A percentile compares a stretch with the other conserved stretches of the same genome.
Evolutionary conservation across 2,888 invertebrate genomes (phyloP).

Genomic region (Synanthedon myopaeformis): DNA sequence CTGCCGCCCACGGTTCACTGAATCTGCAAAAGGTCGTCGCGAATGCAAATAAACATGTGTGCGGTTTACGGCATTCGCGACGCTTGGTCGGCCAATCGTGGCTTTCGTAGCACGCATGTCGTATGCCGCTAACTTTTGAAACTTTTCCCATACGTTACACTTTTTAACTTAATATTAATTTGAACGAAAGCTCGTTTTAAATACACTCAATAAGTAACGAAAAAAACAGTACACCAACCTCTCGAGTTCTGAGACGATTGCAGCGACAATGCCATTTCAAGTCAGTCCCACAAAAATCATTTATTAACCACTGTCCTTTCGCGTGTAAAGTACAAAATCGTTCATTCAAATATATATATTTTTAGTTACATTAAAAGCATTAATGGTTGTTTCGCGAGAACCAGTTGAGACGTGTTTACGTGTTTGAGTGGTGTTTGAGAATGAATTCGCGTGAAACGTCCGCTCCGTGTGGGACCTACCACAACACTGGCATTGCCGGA

Average conservation of each 20-base stretch:
- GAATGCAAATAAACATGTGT: constrained; percentile 68
- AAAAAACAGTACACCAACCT: constrained; percentile 44
- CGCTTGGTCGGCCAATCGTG: constrained; percentile 45
- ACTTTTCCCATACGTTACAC: constrained; percentile 53
- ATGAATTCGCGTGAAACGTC: constrained; percentile 43
- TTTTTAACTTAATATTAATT: constrained; percentile 24
- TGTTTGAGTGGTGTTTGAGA: constrained; percentile 47
- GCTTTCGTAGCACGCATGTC: constrained; percentile 55
- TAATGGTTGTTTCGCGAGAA: background rate
- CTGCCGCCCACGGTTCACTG: constrained; percentile 63
- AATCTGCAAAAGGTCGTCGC: constrained; percentile 54
- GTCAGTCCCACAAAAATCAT: constrained; percentile 62
- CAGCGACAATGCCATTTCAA: constrained; percentile 72
- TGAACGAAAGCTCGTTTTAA: constrained; percentile 9
- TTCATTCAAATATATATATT: background rate
- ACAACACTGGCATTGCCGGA: constrained; percentile 69
- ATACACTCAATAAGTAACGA: constrained; percentile 11
- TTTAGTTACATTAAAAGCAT: too few relatives aligned
- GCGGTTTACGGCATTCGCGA: constrained; percentile 45
- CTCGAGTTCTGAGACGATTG: constrained; percentile 69
- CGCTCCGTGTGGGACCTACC: constrained; percentile 71
- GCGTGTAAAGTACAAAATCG: background rate
- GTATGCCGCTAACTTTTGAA: constrained; percentile 56
- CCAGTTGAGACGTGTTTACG: constrained; percentile 40
- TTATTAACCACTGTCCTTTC: constrained; percentile 42